Percentiles rank a stretch among this genome's conserved stretches.
Conservation (phyloP, 1,140 invertebrate genomes). For the Drosophila bipectinata region DNA sequence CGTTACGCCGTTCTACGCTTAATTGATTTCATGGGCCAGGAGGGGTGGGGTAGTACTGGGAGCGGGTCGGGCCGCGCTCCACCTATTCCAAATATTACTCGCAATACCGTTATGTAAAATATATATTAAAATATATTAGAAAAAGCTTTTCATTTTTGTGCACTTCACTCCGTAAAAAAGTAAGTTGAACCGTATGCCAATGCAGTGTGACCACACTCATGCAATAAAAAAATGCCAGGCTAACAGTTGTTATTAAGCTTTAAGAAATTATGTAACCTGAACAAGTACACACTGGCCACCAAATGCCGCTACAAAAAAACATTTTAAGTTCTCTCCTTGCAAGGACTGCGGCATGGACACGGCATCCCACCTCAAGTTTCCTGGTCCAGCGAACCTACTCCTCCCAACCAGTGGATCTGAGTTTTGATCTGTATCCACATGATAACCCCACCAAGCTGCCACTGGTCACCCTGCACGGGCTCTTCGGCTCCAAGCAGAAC, state of each 20-base stretch:
- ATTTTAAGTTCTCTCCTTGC: not conserved
- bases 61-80: constrained; percentile 26
- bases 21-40: constrained; percentile 63
- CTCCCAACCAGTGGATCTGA: constrained; percentile 35
- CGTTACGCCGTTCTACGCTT: constrained; percentile 49
- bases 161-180: constrained; percentile 32
- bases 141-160: constrained; percentile 22
- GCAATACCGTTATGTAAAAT: constrained; percentile 19
- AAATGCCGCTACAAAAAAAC: not conserved
- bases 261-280: too few relatives aligned
- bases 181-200: constrained; percentile 22
- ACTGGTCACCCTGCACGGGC: constrained; percentile 92
- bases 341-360: not conserved
- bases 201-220: constrained; percentile 12
- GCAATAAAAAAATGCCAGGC: not conserved
- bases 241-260: not conserved
- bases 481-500: constrained; percentile 94
- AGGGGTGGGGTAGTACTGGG: constrained; percentile 6
- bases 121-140: not conserved
- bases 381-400: constrained; percentile 4
- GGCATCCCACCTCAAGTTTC: not conserved
- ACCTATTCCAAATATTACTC: not conserved
- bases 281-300: not conserved
- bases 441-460: constrained; percentile 84
- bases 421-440: constrained; percentile 40